Evolutionary conservation across 2,888 invertebrate species (phyloP), one percentile per base, ranked within the genome.

Genomic region (Mythimna loreyi): DNA sequence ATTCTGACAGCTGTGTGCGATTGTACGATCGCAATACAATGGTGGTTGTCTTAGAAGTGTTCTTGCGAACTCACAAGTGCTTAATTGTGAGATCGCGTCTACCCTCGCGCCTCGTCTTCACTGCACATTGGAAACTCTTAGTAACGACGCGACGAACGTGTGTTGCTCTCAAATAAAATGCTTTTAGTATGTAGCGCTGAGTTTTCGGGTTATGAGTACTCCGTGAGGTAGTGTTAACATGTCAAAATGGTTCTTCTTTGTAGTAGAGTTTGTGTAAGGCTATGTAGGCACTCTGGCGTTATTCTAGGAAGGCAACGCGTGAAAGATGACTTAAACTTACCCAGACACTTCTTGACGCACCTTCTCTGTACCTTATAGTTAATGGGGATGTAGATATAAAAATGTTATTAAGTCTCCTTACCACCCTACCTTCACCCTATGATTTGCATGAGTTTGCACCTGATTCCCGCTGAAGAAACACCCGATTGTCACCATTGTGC

Each of bases 41-140:
- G 80, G 83, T 83, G 86, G 87, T 87, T 88, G 86, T 87, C 86
- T 82, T 71, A 75, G 74, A 68, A 72, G 72, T 68, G 72, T 73
- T 75, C 75, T 81, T 57, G 67, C 82, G 47, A 84, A 75, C 75
- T 74, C 76, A 67, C 71, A 79, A 83, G 75, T 83, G 76, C 72
- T 80, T 84, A 81, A 85, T 83, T 81, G 82, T 78, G 67, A 75
- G 78, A 78, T 81, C 83, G 74, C 75, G 65, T 67, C 68, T 81
- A 61, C 50, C 6, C 50, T 56, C 55, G 65, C 72, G 52, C 81
- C 78, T 78, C 66, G 67, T 30, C 72, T 72, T 78, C 61, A 33
- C 56, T 56, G 64, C 68, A 61, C 73, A 69, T 73, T 65, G 55
- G 59, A 75, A 72, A 78, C 56, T 75, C 68, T 80, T 71, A 59